Conservation (phyloP, 2,113 vertebrate species). For the Proteles cristata region DNA sequence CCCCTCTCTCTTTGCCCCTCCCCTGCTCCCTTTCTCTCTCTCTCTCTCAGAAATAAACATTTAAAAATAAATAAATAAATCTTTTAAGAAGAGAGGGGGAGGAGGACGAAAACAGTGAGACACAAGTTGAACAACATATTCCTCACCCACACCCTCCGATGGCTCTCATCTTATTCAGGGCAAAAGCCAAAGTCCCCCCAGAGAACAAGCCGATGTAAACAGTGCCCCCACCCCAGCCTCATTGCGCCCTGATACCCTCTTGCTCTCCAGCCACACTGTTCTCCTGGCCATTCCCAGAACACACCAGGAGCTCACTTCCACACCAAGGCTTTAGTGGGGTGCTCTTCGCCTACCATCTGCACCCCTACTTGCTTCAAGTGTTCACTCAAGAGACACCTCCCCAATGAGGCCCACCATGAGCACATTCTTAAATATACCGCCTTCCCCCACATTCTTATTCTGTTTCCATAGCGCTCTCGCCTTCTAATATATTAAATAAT, state of each 20-base stretch:
- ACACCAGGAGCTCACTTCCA: not conserved
- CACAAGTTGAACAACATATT: not conserved
- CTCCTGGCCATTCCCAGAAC: not conserved
- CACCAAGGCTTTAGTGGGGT: no score
- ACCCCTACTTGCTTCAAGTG: not conserved
- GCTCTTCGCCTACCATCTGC: not conserved
- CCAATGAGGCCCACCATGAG: not conserved
- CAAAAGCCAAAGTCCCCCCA: not conserved
- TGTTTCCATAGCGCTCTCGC: not conserved
- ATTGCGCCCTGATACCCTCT: no score
- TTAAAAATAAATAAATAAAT: no score
- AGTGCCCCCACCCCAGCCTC: not conserved
- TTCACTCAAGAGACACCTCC: not conserved
- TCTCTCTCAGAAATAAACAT: no score
- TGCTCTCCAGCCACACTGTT: not conserved
- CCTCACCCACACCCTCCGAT: not conserved
- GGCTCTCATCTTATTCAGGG: not conserved
- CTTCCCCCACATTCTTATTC: not conserved
- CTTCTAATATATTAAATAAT: not conserved
- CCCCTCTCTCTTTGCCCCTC: no score
- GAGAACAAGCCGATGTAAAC: not conserved
- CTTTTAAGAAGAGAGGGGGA: rapidly evolving
- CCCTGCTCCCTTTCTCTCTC: no score
- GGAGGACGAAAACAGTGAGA: not conserved
- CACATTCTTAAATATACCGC: not conserved